phyloP scores from a whole-genome alignment of 64 coral and sea anemone genomes.

The Anthopleura sola region DNA sequence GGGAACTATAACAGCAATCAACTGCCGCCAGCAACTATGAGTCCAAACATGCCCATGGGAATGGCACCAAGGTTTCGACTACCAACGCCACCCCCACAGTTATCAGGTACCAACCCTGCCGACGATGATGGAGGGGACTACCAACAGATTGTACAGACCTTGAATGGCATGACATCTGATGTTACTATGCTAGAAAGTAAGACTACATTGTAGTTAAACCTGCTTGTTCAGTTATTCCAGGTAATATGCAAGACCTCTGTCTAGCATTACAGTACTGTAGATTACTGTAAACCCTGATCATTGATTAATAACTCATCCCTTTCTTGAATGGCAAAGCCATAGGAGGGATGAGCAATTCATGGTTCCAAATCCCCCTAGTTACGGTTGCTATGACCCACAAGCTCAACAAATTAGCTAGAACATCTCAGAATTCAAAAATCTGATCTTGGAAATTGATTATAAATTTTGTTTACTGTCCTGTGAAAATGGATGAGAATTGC shows the following conservation, averaged over 20 bases:
- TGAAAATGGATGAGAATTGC: too few species aligned
- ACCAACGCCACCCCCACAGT: not conserved
- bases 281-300: not conserved
- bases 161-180: conserved; percentile 22
- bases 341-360: too few species aligned
- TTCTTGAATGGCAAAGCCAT: too few species aligned
- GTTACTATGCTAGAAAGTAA: conserved; percentile 35
- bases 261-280: not conserved
- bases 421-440: too few species aligned
- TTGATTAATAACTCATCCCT: too few species aligned
- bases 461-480: too few species aligned
- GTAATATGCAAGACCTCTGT: not conserved
- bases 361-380: too few species aligned
- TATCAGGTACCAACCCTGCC: not conserved
- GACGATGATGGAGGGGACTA: conserved; percentile 15
- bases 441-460: too few species aligned
- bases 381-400: too few species aligned
- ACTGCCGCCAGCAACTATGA: not conserved
- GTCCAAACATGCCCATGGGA: conserved; percentile 17
- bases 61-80: not conserved
- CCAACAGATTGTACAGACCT: conserved; percentile 32
- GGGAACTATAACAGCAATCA: conserved; percentile 6
- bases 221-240: not conserved
- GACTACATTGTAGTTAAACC: conserved; percentile 8
- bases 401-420: too few species aligned